Conservation (phyloP, 1,140 invertebrate genomes). For the Drosophila pseudoananassae region DNA sequence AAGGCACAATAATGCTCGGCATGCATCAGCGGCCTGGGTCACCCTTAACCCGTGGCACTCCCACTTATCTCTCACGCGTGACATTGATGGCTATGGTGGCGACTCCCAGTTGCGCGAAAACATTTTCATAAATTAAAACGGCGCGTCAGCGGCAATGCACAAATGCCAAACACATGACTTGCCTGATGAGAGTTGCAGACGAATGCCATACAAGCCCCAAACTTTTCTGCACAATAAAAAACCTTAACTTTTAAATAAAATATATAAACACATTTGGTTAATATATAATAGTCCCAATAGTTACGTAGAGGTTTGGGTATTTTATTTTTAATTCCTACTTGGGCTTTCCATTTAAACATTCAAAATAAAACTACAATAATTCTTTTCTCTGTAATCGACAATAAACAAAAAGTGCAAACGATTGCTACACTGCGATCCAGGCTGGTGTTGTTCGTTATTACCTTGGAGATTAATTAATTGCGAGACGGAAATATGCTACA, state of each 20-base stretch:
- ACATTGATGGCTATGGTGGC: conserved; percentile 33
- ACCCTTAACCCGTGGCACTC: conserved; percentile 4
- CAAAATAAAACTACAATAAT: not conserved
- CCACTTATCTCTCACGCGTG: conserved; percentile 7
- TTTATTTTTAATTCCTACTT: too few species aligned
- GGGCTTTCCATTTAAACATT: too few species aligned
- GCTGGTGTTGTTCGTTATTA: conserved; percentile 65
- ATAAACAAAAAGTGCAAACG: conserved; percentile 69
- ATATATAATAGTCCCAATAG: too few species aligned
- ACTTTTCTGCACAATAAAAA: conserved; percentile 1
- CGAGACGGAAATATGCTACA: conserved; percentile 74
- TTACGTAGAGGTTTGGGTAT: too few species aligned
- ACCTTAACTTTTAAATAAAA: too few species aligned
- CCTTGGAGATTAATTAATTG: conserved; percentile 81
- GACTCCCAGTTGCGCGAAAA: conserved; percentile 39
- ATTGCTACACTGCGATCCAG: conserved; percentile 56
- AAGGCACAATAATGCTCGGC: conserved; percentile 30
- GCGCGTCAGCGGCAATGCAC: conserved; percentile 60
- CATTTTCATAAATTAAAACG: conserved; percentile 77
- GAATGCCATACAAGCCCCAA: conserved; percentile 8
- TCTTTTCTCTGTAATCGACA: conserved; percentile 49
- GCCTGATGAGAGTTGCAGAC: conserved; percentile 20
- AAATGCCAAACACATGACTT: conserved; percentile 58
- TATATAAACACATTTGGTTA: too few species aligned
- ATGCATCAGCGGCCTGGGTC: conserved; percentile 4